Base-by-base conservation (phyloP, 2,797 vertebrate species). In the Ceryle rudis region DNA sequence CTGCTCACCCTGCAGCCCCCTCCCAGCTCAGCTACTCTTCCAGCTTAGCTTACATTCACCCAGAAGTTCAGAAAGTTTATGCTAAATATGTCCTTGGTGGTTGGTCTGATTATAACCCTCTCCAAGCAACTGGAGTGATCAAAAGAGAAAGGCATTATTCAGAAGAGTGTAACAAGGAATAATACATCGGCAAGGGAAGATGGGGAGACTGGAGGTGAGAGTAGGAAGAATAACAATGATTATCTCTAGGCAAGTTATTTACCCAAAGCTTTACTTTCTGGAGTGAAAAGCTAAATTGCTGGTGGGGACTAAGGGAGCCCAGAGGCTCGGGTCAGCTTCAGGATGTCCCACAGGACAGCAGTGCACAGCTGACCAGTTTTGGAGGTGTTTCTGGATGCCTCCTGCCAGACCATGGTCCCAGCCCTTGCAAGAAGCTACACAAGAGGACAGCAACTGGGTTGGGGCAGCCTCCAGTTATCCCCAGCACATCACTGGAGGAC, bases 361-460 rank as follows among this genome's bases (percentile, higher is more conserved):
- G 19, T 6, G 39, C 31, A 14, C 11, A 22, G 61, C 55, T 8
- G 28, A 51, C 74, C 9, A 3, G 5, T 31, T 37, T 22, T 3
- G 52, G 62, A n/a, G 44, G 37, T 1, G 19, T 46, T 20, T 41
- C 33, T 37, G 31, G 26, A 16, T 47, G 47, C 19, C n/a, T 61
- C 26, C 17, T 5, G 21, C 65, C 81, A 31, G 52, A 31, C 60
- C 44, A 18, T 52, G 39, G 35, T 51, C 60, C 49, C 26, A 37
- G 21, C 39, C 80, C 31, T 55, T 4, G 0, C 29, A 6, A 61
- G 22, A 78, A 73, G 12, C 71, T 35, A 9, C 57, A 52, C 3
- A 23, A 66, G 57, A 66, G 51, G 31, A 26, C 1, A 0, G 2
- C 0, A 0, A 1, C 6, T 9, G 11, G 54, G 3, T 44, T 22